A percentile compares a stretch with the other conserved stretches of the same genome.
Conservation (phyloP, 2,888 invertebrate species). For the Sinotaia quadrata region DNA sequence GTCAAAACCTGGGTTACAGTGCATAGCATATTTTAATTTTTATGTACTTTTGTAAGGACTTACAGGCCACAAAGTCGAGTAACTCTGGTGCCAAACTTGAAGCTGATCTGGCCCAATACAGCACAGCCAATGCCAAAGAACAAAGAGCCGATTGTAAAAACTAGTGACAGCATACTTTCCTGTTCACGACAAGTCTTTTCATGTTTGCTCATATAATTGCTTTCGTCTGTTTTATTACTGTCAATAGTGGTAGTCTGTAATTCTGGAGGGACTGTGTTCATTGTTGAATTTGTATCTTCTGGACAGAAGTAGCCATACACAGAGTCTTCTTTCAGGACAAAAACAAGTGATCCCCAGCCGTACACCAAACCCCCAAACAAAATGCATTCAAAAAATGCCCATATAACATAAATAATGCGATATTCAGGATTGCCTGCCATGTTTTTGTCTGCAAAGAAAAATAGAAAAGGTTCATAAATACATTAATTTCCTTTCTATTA, state of each 20-base stretch:
- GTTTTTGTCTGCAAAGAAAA: neutral
- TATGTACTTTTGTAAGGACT: too few relatives aligned
- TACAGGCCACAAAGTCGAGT: conserved; percentile 53
- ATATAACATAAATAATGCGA: conserved; percentile 37
- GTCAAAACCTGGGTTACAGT: too few relatives aligned
- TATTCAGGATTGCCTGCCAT: conserved; percentile 27
- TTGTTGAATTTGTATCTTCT: neutral
- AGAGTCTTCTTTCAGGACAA: conserved; percentile 51
- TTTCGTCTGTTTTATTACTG: too few relatives aligned
- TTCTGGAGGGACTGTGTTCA: neutral
- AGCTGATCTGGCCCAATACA: conserved; percentile 55
- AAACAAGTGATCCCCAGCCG: conserved; percentile 59
- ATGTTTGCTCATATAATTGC: too few relatives aligned
- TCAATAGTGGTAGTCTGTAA: neutral
- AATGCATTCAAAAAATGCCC: conserved; percentile 54
- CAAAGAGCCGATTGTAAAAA: conserved; percentile 53
- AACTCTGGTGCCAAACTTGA: conserved; percentile 55
- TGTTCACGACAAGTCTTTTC: conserved; percentile 45
- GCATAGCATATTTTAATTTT: too few relatives aligned
- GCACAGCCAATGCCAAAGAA: conserved; percentile 57
- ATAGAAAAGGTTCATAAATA: too few relatives aligned
- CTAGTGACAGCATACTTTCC: conserved; percentile 48
- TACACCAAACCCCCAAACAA: conserved; percentile 56
- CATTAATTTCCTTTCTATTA: too few relatives aligned
- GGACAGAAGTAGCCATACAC: conserved; percentile 48